Evolutionary conservation across 2,113 vertebrate species (phyloP).

Genomic region (Parotia lawesii): DNA sequence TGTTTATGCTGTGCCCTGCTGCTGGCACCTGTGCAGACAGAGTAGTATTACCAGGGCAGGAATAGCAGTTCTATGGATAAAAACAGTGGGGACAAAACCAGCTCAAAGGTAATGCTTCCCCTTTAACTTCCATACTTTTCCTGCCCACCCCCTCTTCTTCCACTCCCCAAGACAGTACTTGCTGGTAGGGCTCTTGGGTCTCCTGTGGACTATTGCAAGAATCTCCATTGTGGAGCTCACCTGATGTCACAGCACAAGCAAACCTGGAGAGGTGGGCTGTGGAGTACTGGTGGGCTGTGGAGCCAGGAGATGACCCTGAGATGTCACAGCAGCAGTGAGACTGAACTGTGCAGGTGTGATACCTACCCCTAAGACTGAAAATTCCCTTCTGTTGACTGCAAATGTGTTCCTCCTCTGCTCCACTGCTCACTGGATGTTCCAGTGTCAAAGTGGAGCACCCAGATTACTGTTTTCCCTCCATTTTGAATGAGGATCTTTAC

Average conservation of each 20-base stretch:
- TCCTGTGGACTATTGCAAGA: neutral
- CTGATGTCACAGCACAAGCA: neutral
- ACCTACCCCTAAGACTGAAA: neutral
- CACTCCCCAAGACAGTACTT: neutral
- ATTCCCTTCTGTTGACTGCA: neutral
- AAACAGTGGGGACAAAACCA: neutral
- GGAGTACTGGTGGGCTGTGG: neutral
- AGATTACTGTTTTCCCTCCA: neutral
- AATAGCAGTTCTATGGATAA: neutral
- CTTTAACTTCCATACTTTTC: neutral
- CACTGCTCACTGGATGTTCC: neutral
- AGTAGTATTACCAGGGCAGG: neutral
- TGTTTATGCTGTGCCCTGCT: neutral
- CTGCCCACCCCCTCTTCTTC: rapidly evolving
- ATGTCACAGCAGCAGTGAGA: neutral
- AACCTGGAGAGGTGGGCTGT: neutral
- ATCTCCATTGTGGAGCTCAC: rapidly evolving
- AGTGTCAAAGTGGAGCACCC: neutral
- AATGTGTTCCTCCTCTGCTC: neutral
- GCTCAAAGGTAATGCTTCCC: neutral
- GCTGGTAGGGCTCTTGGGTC: neutral
- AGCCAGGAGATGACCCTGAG: neutral
- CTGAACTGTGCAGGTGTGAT: neutral
- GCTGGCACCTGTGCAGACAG: neutral
- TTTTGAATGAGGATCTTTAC: neutral